These are phyloP conservation scores for Gavialis gangeticus DNA, from an alignment of 2,113 vertebrate species.

Conservation along the genomic window DNA sequence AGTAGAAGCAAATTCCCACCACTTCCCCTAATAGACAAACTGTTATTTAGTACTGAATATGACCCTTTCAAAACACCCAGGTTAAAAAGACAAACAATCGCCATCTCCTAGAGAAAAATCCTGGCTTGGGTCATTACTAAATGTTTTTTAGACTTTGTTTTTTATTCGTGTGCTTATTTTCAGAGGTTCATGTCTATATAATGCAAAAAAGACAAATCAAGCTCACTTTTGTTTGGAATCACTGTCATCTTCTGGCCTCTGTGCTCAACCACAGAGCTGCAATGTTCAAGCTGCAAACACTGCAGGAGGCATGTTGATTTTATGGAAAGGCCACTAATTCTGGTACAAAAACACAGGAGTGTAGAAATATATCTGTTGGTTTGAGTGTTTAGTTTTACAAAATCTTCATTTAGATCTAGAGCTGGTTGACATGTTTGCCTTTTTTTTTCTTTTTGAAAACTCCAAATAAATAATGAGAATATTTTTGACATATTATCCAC, in stretches of 20 bases:
- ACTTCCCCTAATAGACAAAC: neutral
- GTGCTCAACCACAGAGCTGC: neutral
- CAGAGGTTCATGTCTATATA: neutral
- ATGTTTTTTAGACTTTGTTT: neutral
- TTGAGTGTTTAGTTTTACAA: fast-evolving
- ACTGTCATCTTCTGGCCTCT: neutral
- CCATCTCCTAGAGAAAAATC: too few species aligned
- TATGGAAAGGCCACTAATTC: too few species aligned
- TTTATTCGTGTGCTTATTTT: neutral
- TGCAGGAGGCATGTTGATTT: neutral
- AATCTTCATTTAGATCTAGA: neutral
- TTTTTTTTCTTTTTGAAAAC: neutral
- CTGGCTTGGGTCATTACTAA: neutral
- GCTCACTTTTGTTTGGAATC: neutral
- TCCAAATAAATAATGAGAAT: too few species aligned
- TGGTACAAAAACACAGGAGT: neutral
- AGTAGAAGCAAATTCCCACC: too few species aligned
- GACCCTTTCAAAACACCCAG: neutral
- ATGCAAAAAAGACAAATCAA: neutral
- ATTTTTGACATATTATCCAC: neutral
- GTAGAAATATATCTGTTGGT: neutral
- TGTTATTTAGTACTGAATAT: neutral
- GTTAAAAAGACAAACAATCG: neutral
- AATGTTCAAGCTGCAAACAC: neutral
- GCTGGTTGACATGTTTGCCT: neutral